Base-by-base conservation (phyloP, 2,797 vertebrate genomes). In the Sebastes cheni region DNA sequence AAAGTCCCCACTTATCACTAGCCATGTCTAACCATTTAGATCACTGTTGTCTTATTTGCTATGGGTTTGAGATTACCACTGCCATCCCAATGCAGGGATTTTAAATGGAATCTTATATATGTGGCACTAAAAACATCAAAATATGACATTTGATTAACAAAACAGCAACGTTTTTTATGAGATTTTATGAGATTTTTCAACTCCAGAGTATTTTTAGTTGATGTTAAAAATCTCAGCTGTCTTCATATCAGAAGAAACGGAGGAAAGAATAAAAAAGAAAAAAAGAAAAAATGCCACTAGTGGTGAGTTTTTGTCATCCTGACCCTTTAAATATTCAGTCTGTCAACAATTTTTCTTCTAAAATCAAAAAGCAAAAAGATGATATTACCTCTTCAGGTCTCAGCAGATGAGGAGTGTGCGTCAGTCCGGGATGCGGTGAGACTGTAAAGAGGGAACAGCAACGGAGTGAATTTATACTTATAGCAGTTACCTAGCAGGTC, bases 171-270 rank as follows among this genome's bases (percentile, higher is more conserved):
- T 32, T 36, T 12, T 39, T 39, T 39, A 39, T 39, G 36, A 39
- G 0, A 39, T 39, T 39, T 13, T 0, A 36, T 0, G 36, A 0
- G 1, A 39, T 39, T 39, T 39, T 39, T 13, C 12, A 39, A 0
- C 0, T 39, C 0, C 36, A 39, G 0, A 39, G 12, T 13, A 39
- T 39, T 13, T 39, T 36, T 36, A 36, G 34, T 36, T 39, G 36
- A 39, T 39, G 36, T 39, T 39, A 39, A 39, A 39, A 39, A 39
- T 39, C 36, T 39, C 36, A 39, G 36, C 36, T 39, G 36, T 39
- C 36, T 39, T 39, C 36, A 5, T 39, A 39, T 39, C 36, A 13
- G 36, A 13, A 39, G 36, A 39, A 58, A 27, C 12, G 13, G 55
- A 58, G 55, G 55, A 58, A 58, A 27, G 16, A 59, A 29, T 16